Base-by-base conservation (phyloP, 1,140 invertebrate genomes). In the Stegodyphus dumicola region DNA sequence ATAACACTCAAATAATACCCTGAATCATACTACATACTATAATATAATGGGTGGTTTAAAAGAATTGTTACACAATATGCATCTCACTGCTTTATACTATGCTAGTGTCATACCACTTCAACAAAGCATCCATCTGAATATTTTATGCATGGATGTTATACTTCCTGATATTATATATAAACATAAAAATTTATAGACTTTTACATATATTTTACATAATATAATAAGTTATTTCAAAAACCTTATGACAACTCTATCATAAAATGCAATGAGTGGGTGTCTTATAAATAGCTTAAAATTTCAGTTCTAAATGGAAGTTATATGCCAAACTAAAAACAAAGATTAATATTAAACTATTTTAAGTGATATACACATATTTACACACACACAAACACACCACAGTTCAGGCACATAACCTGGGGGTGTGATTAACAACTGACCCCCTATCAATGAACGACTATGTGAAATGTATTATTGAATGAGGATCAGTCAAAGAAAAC, bases 1-100 rank as follows among this genome's bases (percentile, higher is more conserved):
- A 48, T 69, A 69, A 70, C 49, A 79, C 53, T 33, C 66, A 79
- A 33, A 54, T 15, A 70, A 69, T 70, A 79, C 65, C 65, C 77
- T 79, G 65, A 79, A 79, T 79, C 52, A 70, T 49, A 56, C 77
- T 79, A 79, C 66, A 18, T 70, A 77, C 76, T 66, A 79, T 77
- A 51, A 69, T 79, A 70, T 70, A n/a, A 69, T 79, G 52, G 17
- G 66, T 64, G 67, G 66, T 70, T 18, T 54, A 56, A 70, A 56
- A 49, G 17, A 48, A 51, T 54, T n/a, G 66, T 70, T n/a, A 54
- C 10, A 66, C 15, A 67, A 51, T 64, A 18, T 76, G 18, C 53
- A 64, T 48, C 48, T 52, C 66, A 56, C 49, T 70, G 51, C 49
- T 79, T 79, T 49, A 33, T 66, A 65, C 69, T 70, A 48, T 70